Conservation (phyloP, 1,140 invertebrate species). For the Drosophila funebris region DNA sequence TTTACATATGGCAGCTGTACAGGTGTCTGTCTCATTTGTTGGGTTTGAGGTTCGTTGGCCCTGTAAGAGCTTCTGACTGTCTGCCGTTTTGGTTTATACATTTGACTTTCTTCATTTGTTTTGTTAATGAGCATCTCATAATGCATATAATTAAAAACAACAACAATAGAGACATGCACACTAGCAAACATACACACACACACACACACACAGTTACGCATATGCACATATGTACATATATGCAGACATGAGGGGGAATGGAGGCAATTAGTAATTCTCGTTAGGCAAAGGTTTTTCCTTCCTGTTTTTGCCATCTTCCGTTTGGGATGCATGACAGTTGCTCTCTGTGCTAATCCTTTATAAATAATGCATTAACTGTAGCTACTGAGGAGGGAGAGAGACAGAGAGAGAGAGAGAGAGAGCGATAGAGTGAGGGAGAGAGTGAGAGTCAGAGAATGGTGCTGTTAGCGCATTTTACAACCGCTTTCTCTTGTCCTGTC, state of each 20-base stretch:
- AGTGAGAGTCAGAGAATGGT: slow-evolving; percentile 17
- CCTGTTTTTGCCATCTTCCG: slow-evolving; percentile 53
- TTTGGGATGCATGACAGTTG: slow-evolving; percentile 52
- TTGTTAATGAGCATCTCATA: slow-evolving; percentile 76
- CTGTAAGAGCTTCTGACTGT: slow-evolving; percentile 28
- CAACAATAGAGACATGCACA: slow-evolving; percentile 48
- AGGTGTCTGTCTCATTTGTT: slow-evolving; percentile 53
- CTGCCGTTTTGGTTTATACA: slow-evolving; percentile 56
- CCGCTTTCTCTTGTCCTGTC: slow-evolving; percentile 37
- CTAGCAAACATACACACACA: neutral
- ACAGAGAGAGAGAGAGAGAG: neutral
- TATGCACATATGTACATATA: too few relatives aligned
- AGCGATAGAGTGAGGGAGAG: neutral
- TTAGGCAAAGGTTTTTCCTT: slow-evolving; percentile 70
- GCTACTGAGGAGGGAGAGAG: slow-evolving; percentile 12
- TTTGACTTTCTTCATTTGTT: slow-evolving; percentile 72
- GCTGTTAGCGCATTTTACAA: slow-evolving; percentile 31
- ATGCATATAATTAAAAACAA: slow-evolving; percentile 69
- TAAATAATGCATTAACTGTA: slow-evolving; percentile 76
- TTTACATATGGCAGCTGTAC: slow-evolving; percentile 36
- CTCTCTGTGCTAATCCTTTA: slow-evolving; percentile 66
- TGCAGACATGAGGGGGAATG: too few relatives aligned
- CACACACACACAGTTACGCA: slow-evolving; percentile 4
- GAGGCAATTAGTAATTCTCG: slow-evolving; percentile 71
- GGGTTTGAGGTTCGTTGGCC: slow-evolving; percentile 27